Percentiles rank a stretch among this genome's conserved stretches.
Evolutionary conservation across 2,113 vertebrate genomes (phyloP).

Genomic region (Oncorhynchus clarkii): DNA sequence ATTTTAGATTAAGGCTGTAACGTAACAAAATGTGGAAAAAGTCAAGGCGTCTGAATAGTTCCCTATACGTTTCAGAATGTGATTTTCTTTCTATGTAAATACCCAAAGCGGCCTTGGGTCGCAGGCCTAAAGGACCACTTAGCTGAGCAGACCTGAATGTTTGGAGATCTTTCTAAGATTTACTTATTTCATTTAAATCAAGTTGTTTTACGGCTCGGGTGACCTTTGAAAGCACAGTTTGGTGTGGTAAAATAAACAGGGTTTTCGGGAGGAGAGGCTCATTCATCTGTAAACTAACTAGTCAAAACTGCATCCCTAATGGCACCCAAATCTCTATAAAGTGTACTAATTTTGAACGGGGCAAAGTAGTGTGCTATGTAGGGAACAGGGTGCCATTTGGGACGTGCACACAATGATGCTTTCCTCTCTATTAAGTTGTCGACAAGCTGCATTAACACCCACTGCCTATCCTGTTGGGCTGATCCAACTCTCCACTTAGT

Average conservation of each 20-base stretch:
- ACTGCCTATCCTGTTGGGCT: background rate
- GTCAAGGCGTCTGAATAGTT: background rate
- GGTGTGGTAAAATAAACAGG: slow-evolving; percentile 29
- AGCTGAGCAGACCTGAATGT: slow-evolving; percentile 1
- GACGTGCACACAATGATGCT: background rate
- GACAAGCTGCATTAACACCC: slow-evolving; percentile 1
- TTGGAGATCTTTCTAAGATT: slow-evolving; percentile 20
- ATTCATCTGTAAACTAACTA: slow-evolving; percentile 5
- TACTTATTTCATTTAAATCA: slow-evolving; percentile 33
- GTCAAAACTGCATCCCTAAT: background rate
- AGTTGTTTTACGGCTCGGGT: slow-evolving; percentile 12
- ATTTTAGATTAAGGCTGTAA: too few relatives aligned
- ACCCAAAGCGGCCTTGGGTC: background rate
- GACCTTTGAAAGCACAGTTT: slow-evolving; percentile 26
- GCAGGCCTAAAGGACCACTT: background rate
- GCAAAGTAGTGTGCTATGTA: too few relatives aligned
- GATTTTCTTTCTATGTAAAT: background rate
- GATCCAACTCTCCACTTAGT: background rate
- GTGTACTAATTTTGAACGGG: too few relatives aligned
- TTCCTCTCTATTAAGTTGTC: background rate
- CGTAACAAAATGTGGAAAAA: too few relatives aligned
- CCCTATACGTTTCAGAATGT: background rate
- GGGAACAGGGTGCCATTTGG: too few relatives aligned
- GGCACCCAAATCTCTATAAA: too few relatives aligned
- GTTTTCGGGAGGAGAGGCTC: slow-evolving; percentile 1